Percentiles rank a stretch among this genome's conserved stretches.
These are phyloP conservation scores for Hirtodrosophila alboralis DNA, from an alignment of 2,888 invertebrate species.

Conservation along the genomic window DNA sequence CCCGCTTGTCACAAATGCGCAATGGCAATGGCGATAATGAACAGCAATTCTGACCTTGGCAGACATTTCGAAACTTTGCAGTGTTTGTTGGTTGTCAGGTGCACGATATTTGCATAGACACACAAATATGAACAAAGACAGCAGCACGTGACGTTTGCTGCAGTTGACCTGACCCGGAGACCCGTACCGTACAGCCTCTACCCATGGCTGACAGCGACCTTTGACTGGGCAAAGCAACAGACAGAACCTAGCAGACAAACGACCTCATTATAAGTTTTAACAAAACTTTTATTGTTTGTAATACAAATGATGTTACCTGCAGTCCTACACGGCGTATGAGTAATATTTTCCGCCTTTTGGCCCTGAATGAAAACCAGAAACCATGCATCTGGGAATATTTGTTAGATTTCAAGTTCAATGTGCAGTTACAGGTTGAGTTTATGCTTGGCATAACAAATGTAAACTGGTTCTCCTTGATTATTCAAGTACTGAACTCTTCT, in stretches of 20 bases:
- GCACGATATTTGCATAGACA: slow-evolving; percentile 42
- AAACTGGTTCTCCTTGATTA: slow-evolving; percentile 19
- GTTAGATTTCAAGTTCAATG: slow-evolving; percentile 39
- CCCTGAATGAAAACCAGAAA: slow-evolving; percentile 15
- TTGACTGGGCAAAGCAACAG: slow-evolving; percentile 47
- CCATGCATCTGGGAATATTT: slow-evolving; percentile 9
- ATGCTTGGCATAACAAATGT: slow-evolving; percentile 18
- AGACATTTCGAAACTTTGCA: slow-evolving; percentile 43
- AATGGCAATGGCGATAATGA: slow-evolving; percentile 65
- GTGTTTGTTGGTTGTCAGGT: slow-evolving; percentile 32
- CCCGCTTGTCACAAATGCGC: slow-evolving; percentile 5
- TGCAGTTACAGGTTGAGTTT: slow-evolving; percentile 14
- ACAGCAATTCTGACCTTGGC: slow-evolving; percentile 62
- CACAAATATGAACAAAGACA: slow-evolving; percentile 18
- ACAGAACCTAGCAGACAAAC: slow-evolving; percentile 40
- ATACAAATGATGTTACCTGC: slow-evolving; percentile 23
- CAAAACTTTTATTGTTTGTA: slow-evolving; percentile 8
- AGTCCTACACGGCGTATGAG: slow-evolving; percentile 52
- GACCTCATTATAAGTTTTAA: slow-evolving; percentile 68
- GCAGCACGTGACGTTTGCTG: slow-evolving; percentile 20
- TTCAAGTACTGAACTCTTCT: slow-evolving; percentile 1
- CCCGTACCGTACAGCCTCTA: slow-evolving; percentile 15
- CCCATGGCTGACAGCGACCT: too few relatives aligned
- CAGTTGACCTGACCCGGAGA: slow-evolving; percentile 21
- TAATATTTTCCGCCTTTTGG: slow-evolving; percentile 44